Percentiles rank a stretch among this genome's conserved stretches.
Evolutionary conservation across 2,113 vertebrate species (phyloP).

Genomic region (Lates calcarifer): DNA sequence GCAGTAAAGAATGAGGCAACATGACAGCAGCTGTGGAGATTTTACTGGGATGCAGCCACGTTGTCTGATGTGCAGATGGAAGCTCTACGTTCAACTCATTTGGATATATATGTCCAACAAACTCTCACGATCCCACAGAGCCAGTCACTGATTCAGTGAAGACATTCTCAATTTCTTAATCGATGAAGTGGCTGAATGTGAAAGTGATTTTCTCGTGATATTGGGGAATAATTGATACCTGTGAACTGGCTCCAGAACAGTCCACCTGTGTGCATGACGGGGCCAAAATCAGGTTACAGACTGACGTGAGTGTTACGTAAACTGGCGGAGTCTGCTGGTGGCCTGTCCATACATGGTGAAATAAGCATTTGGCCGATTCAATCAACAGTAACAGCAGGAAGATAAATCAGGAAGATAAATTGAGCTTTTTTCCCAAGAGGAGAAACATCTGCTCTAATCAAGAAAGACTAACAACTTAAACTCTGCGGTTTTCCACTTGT

Average conservation of each 20-base stretch:
- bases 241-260: constrained; percentile 36
- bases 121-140: background rate
- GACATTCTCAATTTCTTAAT: background rate
- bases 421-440: constrained; percentile 34
- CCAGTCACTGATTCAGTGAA: background rate
- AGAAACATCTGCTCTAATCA: constrained; percentile 78
- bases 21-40: background rate
- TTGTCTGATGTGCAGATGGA: background rate
- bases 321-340: constrained; percentile 48
- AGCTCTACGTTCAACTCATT: background rate
- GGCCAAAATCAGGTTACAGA: constrained; percentile 58
- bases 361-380: constrained; percentile 64
- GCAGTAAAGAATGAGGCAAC: background rate
- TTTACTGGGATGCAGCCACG: background rate
- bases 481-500: constrained; percentile 49
- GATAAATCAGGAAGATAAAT: constrained; percentile 71
- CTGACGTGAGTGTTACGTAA: constrained; percentile 60
- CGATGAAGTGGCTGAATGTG: background rate
- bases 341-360: constrained; percentile 54
- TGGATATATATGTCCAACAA: constrained; percentile 8
- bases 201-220: constrained; percentile 14
- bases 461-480: constrained; percentile 61
- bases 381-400: constrained; percentile 49
- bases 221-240: constrained; percentile 18
- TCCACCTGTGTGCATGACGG: constrained; percentile 59